phyloP scores from a whole-genome alignment of 2,113 vertebrate genomes.

The Emydura subglobosa region DNA sequence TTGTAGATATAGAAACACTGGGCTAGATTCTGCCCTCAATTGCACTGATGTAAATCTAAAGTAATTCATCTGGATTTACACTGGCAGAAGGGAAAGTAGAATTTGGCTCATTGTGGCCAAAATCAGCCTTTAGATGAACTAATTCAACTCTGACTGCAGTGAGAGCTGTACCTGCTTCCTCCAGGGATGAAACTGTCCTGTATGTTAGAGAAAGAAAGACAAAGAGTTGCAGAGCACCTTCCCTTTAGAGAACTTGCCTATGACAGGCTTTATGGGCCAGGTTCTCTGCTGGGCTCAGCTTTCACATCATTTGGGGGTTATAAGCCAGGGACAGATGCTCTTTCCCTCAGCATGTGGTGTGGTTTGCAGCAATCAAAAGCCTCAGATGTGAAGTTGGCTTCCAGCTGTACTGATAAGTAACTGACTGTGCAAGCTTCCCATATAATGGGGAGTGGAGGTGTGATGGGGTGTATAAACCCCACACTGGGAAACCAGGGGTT shows the following conservation, averaged over 20 bases:
- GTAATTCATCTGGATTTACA: neutral
- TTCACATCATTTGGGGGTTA: neutral
- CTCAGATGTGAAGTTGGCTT: neutral
- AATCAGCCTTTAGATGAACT: neutral
- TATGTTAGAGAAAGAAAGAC: neutral
- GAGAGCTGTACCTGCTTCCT: neutral
- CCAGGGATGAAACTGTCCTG: neutral
- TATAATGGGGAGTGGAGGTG: neutral
- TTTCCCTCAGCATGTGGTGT: fast-evolving
- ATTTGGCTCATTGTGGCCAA: neutral
- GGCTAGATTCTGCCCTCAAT: neutral
- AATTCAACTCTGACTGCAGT: neutral
- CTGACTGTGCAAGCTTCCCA: neutral
- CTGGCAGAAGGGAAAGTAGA: neutral
- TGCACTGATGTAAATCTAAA: neutral
- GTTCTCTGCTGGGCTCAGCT: neutral
- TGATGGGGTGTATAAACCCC: too few relatives aligned
- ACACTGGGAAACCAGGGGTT: too few relatives aligned
- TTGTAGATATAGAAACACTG: neutral
- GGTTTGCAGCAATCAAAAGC: neutral
- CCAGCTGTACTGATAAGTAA: neutral
- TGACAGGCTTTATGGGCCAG: neutral
- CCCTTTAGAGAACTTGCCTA: neutral
- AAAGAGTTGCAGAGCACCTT: neutral
- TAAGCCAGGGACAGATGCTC: neutral